Evolutionary conservation across 2,797 vertebrate genomes (phyloP).

Genomic region (Antrozous pallidus): DNA sequence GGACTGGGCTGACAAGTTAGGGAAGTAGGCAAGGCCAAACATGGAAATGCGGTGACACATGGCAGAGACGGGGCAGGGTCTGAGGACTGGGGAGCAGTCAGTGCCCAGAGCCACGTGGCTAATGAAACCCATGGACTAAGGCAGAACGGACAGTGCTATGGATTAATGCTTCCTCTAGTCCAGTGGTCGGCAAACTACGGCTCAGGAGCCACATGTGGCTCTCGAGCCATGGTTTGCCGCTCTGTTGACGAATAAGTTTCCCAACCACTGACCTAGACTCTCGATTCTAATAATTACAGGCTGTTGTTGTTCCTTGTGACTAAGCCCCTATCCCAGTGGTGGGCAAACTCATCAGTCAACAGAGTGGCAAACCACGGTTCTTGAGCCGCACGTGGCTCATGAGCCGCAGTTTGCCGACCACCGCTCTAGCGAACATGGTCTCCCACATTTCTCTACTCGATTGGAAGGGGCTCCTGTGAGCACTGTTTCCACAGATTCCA

Average conservation of each 20-base stretch:
- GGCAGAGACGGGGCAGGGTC: neutral
- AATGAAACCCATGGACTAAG: neutral
- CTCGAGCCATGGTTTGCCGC: no score
- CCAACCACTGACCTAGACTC: no score
- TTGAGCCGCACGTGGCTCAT: no score
- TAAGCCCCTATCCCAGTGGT: no score
- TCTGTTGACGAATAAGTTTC: no score
- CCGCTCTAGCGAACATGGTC: neutral
- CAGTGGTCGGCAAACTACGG: no score
- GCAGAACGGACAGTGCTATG: accelerated
- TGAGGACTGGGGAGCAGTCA: neutral
- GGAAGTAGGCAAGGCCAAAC: neutral
- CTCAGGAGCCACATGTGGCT: no score
- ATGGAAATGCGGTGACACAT: slow-evolving; percentile 26
- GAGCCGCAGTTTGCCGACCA: no score
- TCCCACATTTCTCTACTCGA: neutral
- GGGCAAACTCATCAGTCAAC: no score
- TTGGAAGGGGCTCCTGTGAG: neutral
- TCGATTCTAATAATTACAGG: no score
- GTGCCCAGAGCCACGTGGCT: neutral
- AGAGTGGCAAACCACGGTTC: no score
- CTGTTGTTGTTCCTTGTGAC: no score
- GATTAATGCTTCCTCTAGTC: neutral
- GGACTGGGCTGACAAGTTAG: slow-evolving; percentile 10
- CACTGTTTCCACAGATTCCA: neutral